These are phyloP conservation scores for Autographa pulchrina DNA, from an alignment of 2,888 invertebrate genomes.

Conservation along the genomic window DNA sequence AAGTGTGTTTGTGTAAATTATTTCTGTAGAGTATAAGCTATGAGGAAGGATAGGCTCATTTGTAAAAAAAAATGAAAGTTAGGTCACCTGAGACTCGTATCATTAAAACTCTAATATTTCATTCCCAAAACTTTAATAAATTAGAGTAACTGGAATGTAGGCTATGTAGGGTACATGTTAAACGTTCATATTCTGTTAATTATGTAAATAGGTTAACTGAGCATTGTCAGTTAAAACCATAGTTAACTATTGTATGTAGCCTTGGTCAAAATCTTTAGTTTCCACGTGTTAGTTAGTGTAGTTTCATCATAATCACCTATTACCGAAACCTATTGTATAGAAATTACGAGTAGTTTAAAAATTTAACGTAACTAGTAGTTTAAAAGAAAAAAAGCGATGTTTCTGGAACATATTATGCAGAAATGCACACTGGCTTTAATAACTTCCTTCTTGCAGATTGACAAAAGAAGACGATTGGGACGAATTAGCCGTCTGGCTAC, in stretches of 20 bases:
- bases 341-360: neutral
- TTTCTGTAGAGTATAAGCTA: neutral
- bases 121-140: neutral
- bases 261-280: slow-evolving; percentile 33
- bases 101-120: neutral
- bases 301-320: slow-evolving; percentile 5
- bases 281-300: slow-evolving; percentile 3
- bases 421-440: neutral
- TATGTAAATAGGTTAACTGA: slow-evolving; percentile 49
- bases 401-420: too few relatives aligned
- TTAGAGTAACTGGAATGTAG: slow-evolving; percentile 8
- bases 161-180: slow-evolving; percentile 34
- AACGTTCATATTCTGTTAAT: slow-evolving; percentile 36
- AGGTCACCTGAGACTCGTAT: neutral
- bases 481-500: neutral
- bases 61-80: neutral
- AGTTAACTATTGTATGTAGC: slow-evolving; percentile 28
- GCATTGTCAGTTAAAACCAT: slow-evolving; percentile 34
- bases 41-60: neutral
- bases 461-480: neutral
- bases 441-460: neutral
- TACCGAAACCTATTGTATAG: neutral
- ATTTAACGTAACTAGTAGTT: neutral
- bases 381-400: neutral
- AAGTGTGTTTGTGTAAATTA: neutral